Conservation (phyloP, 2,888 invertebrate genomes). For the Sericinus montela region DNA sequence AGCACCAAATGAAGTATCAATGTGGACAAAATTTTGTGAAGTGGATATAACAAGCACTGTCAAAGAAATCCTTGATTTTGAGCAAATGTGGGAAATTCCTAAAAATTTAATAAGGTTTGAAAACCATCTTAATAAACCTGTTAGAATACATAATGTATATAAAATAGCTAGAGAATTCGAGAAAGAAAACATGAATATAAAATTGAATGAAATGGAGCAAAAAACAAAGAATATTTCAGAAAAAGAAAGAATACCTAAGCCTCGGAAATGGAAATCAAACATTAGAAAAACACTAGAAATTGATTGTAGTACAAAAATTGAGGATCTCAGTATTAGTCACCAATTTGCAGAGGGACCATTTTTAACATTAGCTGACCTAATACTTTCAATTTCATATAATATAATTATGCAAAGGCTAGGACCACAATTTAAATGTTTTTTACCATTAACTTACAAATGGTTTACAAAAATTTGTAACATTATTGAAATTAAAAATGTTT, state of each 20-base stretch:
- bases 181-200: slow-evolving; percentile 39
- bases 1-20: slow-evolving; percentile 90
- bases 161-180: slow-evolving; percentile 83
- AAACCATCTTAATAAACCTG: slow-evolving; percentile 89
- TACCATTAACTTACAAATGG: slow-evolving; percentile 84
- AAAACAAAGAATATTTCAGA: slow-evolving; percentile 23
- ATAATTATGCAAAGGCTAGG: slow-evolving; percentile 76
- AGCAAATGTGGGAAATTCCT: slow-evolving; percentile 72
- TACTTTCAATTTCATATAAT: slow-evolving; percentile 85
- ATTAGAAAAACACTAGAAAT: slow-evolving; percentile 53
- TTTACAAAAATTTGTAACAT: slow-evolving; percentile 55
- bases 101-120: slow-evolving; percentile 88
- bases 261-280: slow-evolving; percentile 72
- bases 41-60: slow-evolving; percentile 84
- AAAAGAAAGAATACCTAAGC: slow-evolving; percentile 44
- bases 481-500: slow-evolving; percentile 32
- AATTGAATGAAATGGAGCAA: slow-evolving; percentile 17
- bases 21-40: slow-evolving; percentile 97
- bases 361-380: slow-evolving; percentile 90
- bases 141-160: slow-evolving; percentile 90
- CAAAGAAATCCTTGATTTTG: slow-evolving; percentile 50
- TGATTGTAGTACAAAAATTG: slow-evolving; percentile 65
- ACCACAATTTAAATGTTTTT: slow-evolving; percentile 43
- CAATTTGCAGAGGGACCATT: slow-evolving; percentile 90
- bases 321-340: slow-evolving; percentile 81